Evolutionary conservation across 2,888 invertebrate species (phyloP).

Genomic region (Digitonthophagus gazella): DNA sequence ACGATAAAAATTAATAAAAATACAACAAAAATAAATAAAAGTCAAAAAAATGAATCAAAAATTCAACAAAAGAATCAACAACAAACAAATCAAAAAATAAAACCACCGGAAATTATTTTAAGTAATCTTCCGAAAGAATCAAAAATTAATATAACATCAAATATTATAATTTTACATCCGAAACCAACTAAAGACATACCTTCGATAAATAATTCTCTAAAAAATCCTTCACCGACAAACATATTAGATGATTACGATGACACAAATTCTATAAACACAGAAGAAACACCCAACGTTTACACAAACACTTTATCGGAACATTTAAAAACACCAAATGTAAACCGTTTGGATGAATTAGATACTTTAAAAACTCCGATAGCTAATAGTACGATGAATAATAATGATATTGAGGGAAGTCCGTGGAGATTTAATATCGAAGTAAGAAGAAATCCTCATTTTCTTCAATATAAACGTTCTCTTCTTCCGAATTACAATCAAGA

Average conservation of each 20-base stretch:
- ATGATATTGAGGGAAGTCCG: slow-evolving; percentile 16
- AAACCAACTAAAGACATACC: too few relatives aligned
- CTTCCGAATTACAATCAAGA: slow-evolving; percentile 29
- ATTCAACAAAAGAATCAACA: not conserved
- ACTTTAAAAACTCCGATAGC: slow-evolving; percentile 4
- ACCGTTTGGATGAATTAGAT: not conserved
- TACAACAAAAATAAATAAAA: not conserved
- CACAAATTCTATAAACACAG: too few relatives aligned
- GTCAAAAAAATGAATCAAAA: not conserved
- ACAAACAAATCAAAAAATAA: not conserved
- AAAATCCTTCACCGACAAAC: too few relatives aligned
- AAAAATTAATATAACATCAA: too few relatives aligned
- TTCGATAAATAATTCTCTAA: too few relatives aligned
- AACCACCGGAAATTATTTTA: not conserved
- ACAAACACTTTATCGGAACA: too few relatives aligned
- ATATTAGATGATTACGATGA: too few relatives aligned
- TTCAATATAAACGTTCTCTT: slow-evolving; percentile 23
- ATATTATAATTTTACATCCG: too few relatives aligned
- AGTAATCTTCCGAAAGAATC: not conserved
- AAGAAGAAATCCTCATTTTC: slow-evolving; percentile 22
- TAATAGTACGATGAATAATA: slow-evolving; percentile 8
- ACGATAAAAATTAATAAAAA: too few relatives aligned
- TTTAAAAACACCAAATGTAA: slow-evolving; percentile 9
- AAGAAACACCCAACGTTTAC: too few relatives aligned
- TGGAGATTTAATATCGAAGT: slow-evolving; percentile 24